Percentiles rank a stretch among this genome's conserved stretches.
These are phyloP conservation scores for Rhorus exstirpatorius DNA, from an alignment of 2,888 invertebrate species.

Conservation along the genomic window DNA sequence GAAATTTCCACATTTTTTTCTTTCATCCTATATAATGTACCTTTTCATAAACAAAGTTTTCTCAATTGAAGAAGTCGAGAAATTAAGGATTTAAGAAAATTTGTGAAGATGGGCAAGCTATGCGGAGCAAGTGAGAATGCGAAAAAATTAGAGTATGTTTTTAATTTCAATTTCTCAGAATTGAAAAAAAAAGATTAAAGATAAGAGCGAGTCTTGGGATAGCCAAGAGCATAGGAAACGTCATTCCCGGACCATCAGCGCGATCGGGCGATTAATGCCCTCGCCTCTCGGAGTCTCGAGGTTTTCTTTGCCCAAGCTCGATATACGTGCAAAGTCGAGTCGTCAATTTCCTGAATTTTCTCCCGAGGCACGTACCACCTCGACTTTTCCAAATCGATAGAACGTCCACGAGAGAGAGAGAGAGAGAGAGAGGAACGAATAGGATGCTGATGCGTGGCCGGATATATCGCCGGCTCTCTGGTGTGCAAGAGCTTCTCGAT, in stretches of 20 bases:
- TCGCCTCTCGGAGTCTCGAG: slow-evolving; percentile 30
- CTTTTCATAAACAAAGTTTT: too few relatives aligned
- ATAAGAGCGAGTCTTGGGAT: too few relatives aligned
- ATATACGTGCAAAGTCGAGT: slow-evolving; percentile 71
- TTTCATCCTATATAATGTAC: too few relatives aligned
- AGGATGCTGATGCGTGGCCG: slow-evolving; percentile 50
- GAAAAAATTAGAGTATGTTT: too few relatives aligned
- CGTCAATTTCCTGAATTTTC: slow-evolving; percentile 72
- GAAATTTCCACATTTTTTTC: too few relatives aligned
- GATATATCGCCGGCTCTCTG: slow-evolving; percentile 54
- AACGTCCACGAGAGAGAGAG: slow-evolving; percentile 22
- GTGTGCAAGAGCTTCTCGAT: slow-evolving; percentile 31
- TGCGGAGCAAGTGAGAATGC: too few relatives aligned
- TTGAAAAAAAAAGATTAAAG: neutral
- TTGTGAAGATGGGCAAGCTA: too few relatives aligned
- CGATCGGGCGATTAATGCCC: slow-evolving; percentile 67
- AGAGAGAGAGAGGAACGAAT: slow-evolving; percentile 39
- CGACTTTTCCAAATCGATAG: slow-evolving; percentile 71
- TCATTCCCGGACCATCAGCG: slow-evolving; percentile 61
- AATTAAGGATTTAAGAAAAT: too few relatives aligned
- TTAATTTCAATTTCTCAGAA: too few relatives aligned
- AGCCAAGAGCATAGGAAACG: too few relatives aligned
- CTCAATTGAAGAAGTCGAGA: too few relatives aligned
- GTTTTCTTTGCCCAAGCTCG: slow-evolving; percentile 27
- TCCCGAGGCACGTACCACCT: slow-evolving; percentile 71